These are phyloP conservation scores for Iguana delicatissima DNA, from an alignment of 2,797 vertebrate genomes.

Conservation along the genomic window DNA sequence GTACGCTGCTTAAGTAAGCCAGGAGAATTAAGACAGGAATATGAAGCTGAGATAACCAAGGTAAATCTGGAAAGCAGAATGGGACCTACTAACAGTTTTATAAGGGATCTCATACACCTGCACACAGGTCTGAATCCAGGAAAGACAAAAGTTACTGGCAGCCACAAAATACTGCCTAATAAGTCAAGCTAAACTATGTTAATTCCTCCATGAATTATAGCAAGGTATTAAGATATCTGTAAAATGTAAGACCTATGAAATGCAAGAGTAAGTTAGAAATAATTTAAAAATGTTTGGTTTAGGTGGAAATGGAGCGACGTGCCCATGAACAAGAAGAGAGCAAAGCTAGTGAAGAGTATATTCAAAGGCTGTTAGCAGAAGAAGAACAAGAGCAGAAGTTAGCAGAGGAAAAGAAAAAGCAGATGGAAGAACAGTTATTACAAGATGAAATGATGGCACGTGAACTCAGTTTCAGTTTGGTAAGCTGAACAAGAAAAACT, in stretches of 20 bases:
- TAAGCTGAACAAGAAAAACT: slow-evolving; percentile 62
- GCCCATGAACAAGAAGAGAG: slow-evolving; percentile 87
- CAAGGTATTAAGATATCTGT: not conserved
- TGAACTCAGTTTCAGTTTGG: slow-evolving; percentile 80
- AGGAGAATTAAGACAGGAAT: slow-evolving; percentile 83
- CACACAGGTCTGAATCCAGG: not conserved
- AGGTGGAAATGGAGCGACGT: slow-evolving; percentile 89
- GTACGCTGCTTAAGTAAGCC: slow-evolving; percentile 79
- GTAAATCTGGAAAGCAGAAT: slow-evolving; percentile 66
- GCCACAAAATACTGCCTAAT: not conserved
- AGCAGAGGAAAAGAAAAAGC: slow-evolving; percentile 78
- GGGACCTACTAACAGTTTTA: not conserved
- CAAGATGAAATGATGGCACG: slow-evolving; percentile 89
- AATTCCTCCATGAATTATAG: not conserved
- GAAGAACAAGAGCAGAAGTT: slow-evolving; percentile 82
- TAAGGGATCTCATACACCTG: not conserved
- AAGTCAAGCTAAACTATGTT: not conserved
- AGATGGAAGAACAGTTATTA: slow-evolving; percentile 83
- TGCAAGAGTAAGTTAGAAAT: not conserved
- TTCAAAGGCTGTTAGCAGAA: slow-evolving; percentile 87
- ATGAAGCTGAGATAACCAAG: slow-evolving; percentile 84
- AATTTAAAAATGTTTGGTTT: slow-evolving; percentile 2
- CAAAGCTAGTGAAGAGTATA: slow-evolving; percentile 90
- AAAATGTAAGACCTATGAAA: not conserved
- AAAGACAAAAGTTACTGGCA: not conserved